These are phyloP conservation scores for Pseudopipra pipra DNA, from an alignment of 2,113 vertebrate species.

Conservation along the genomic window DNA sequence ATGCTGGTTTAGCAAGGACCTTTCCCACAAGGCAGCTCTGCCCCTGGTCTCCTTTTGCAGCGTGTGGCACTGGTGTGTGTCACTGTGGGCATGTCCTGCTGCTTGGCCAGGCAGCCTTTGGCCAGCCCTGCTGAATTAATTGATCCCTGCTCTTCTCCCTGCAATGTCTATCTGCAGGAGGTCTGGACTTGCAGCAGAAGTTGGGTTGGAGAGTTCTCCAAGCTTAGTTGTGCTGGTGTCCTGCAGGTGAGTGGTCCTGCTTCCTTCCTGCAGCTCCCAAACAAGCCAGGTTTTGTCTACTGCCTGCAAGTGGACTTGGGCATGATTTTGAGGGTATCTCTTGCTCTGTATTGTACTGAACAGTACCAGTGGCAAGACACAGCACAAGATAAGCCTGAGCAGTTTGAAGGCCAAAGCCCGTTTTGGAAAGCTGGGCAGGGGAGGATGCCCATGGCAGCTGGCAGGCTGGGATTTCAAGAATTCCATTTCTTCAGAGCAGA, in stretches of 20 bases:
- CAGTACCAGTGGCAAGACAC: neutral
- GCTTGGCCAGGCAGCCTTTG: neutral
- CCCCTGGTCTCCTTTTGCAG: neutral
- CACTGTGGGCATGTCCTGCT: fast-evolving
- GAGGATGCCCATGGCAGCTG: neutral
- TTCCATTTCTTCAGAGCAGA: neutral
- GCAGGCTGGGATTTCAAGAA: neutral
- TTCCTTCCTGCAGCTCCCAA: neutral
- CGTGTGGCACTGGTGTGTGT: neutral
- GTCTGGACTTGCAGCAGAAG: neutral
- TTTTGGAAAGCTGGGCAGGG: neutral
- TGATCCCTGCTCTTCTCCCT: neutral
- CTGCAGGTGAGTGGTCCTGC: neutral
- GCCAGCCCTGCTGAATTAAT: neutral
- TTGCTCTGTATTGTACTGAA: neutral
- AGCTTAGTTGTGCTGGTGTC: neutral
- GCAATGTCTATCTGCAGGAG: fast-evolving
- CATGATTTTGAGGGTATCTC: neutral
- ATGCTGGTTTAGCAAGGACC: neutral
- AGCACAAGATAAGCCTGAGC: neutral
- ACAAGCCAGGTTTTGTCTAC: neutral
- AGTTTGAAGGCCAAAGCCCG: neutral
- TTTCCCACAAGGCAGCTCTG: neutral
- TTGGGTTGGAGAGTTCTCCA: neutral
- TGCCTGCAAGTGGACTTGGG: neutral